phyloP scores from a whole-genome alignment of 2,113 vertebrate genomes.

The Macrotis lagotis region DNA sequence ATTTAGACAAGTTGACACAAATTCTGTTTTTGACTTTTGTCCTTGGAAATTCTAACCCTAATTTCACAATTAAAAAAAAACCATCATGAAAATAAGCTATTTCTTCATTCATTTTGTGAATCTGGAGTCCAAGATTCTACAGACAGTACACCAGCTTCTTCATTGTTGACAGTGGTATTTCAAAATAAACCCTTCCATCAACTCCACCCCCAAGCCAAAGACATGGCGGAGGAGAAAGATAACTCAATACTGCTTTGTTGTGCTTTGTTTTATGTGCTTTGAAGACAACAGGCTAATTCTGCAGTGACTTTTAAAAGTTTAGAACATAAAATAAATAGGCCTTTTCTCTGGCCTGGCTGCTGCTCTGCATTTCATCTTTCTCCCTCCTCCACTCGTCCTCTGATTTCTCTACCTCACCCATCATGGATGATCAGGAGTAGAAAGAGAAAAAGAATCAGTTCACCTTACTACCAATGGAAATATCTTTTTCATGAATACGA shows the following conservation, averaged over 20 bases:
- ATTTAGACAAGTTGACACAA: not conserved
- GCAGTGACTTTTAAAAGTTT: conserved; percentile 68
- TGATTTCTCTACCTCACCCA: conserved; percentile 25
- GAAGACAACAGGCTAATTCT: conserved; percentile 75
- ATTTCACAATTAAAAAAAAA: conserved; percentile 24
- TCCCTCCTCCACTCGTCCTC: conserved; percentile 79
- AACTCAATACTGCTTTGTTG: conserved; percentile 63
- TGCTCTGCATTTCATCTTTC: conserved; percentile 75
- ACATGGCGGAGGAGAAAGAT: not conserved
- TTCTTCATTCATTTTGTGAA: not conserved
- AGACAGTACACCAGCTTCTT: not conserved
- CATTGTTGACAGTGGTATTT: not conserved
- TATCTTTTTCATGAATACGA: not conserved
- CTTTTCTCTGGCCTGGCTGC: conserved; percentile 73
- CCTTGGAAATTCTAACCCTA: conserved; percentile 7
- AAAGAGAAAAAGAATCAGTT: conserved; percentile 16
- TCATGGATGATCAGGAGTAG: not conserved
- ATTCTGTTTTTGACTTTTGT: not conserved
- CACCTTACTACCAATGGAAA: conserved; percentile 10
- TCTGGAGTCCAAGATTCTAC: not conserved
- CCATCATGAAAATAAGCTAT: not conserved
- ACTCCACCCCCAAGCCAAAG: not conserved
- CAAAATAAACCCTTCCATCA: not conserved
- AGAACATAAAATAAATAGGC: conserved; percentile 73
- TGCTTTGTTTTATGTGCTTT: conserved; percentile 73